These are phyloP conservation scores for Lasioglossum malachurum DNA, from an alignment of 2,888 invertebrate species.

Conservation along the genomic window DNA sequence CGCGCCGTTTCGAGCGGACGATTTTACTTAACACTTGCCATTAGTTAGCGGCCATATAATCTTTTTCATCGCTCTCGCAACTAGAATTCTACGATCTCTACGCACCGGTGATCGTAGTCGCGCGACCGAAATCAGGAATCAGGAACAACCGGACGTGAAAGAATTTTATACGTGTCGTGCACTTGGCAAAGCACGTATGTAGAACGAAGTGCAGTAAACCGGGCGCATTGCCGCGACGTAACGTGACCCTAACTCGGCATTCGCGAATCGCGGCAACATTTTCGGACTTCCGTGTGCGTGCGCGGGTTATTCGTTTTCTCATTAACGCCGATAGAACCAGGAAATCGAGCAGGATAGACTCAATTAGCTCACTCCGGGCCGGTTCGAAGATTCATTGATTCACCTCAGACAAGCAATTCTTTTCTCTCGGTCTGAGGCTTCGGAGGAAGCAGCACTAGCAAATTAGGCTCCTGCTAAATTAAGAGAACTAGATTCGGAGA, in stretches of 20 bases:
- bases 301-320: background rate
- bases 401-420: background rate
- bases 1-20: constrained; percentile 44
- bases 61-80: constrained; percentile 33
- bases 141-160: constrained; percentile 66
- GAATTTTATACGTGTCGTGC: constrained; percentile 67
- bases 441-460: background rate
- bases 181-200: constrained; percentile 67
- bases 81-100: constrained; percentile 57
- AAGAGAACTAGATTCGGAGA: background rate
- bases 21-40: constrained; percentile 49
- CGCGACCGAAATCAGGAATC: constrained; percentile 67
- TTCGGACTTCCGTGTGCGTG: constrained; percentile 14
- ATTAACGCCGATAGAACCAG: background rate
- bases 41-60: constrained; percentile 44
- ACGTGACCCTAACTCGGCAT: constrained; percentile 48
- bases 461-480: background rate
- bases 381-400: background rate
- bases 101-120: constrained; percentile 56
- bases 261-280: constrained; percentile 37
- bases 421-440: background rate
- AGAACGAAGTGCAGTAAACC: constrained; percentile 70
- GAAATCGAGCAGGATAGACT: background rate
- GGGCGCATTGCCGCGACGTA: constrained; percentile 59
- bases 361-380: background rate